Conservation (phyloP, 1,140 invertebrate species). For the Sitophilus oryzae region DNA sequence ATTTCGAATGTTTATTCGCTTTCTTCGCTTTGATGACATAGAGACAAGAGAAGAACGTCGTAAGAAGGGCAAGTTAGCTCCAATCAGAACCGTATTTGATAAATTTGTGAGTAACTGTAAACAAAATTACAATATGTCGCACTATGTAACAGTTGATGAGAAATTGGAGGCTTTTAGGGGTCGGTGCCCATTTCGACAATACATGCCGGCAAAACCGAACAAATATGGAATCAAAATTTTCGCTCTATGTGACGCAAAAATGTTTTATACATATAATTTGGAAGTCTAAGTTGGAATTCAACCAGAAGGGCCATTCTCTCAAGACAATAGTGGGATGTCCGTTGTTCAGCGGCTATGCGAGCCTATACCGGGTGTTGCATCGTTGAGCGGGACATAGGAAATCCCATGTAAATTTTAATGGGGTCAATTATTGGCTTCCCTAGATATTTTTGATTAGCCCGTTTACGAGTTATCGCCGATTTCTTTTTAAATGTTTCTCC, state of each 20-base stretch:
- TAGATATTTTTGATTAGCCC: too few relatives aligned
- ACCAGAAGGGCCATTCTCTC: background rate
- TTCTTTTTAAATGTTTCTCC: too few relatives aligned
- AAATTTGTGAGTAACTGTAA: background rate
- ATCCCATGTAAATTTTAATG: too few relatives aligned
- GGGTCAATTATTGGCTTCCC: too few relatives aligned
- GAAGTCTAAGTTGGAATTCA: background rate
- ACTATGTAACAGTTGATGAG: slow-evolving; percentile 6
- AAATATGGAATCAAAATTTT: background rate
- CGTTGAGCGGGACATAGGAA: too few relatives aligned
- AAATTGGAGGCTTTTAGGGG: background rate
- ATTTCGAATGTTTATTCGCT: background rate
- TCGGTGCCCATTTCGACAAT: background rate
- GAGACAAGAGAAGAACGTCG: background rate
- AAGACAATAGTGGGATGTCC: background rate
- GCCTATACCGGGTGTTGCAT: too few relatives aligned
- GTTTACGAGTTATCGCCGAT: too few relatives aligned
- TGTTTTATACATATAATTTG: background rate
- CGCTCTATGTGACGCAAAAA: background rate
- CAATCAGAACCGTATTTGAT: background rate
- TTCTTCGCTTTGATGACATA: background rate
- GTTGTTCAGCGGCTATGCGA: background rate
- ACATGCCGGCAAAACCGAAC: background rate
- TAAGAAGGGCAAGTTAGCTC: background rate
- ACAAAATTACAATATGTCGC: background rate